phyloP scores from a whole-genome alignment of 2,113 vertebrate species.

The Oryzias celebensis region DNA sequence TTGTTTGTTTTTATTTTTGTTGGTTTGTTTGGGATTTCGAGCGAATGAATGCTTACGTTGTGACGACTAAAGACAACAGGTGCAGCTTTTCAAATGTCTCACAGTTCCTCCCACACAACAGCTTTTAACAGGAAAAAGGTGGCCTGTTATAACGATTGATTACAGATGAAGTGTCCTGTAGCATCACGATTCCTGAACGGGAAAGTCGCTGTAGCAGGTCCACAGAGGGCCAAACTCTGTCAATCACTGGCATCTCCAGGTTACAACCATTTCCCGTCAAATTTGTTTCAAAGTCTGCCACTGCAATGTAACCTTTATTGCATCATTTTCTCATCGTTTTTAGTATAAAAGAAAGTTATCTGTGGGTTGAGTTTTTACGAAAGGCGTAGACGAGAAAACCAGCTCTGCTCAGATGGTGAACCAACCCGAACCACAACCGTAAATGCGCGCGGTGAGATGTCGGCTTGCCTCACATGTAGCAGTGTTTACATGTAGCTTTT shows the following conservation, averaged over 20 bases:
- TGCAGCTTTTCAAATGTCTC: conserved; percentile 53
- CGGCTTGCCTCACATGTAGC: conserved; percentile 48
- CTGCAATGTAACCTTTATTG: background rate
- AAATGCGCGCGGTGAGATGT: conserved; percentile 3
- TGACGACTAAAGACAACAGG: conserved; percentile 76
- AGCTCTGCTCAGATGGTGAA: conserved; percentile 2
- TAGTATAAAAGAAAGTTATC: conserved; percentile 13
- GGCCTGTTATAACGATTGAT: background rate
- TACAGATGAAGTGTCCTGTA: conserved; percentile 32
- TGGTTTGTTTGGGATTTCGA: conserved; percentile 52
- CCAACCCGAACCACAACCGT: conserved; percentile 1
- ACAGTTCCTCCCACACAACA: too few relatives aligned
- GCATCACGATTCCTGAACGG: conserved; percentile 39
- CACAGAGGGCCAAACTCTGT: background rate
- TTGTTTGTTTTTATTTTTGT: conserved; percentile 48
- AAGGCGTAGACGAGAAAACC: background rate
- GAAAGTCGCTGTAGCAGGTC: conserved; percentile 47
- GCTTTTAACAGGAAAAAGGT: conserved; percentile 12
- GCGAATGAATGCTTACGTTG: conserved; percentile 77
- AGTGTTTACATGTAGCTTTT: conserved; percentile 53
- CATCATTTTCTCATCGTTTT: background rate
- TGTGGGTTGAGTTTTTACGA: background rate
- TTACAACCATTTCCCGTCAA: too few relatives aligned
- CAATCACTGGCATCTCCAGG: too few relatives aligned
- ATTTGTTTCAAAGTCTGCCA: background rate